Base-by-base conservation (phyloP, 2,113 vertebrate genomes). In the Psilopogon haemacephalus region DNA sequence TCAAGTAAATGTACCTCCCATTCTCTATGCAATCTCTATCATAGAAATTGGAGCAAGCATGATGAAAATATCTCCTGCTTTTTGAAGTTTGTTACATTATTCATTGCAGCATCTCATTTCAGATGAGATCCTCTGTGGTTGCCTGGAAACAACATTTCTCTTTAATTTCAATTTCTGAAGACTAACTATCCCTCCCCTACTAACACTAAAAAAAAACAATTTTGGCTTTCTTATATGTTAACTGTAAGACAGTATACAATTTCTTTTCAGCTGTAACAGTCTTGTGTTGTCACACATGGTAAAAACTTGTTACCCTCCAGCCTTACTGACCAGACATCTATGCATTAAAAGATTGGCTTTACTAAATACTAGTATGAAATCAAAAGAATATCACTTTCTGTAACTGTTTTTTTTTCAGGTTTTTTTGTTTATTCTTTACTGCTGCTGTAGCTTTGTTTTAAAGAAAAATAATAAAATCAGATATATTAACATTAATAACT, bases 241-340 rank as follows among this genome's bases (percentile, higher is more conserved):
- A 35, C 48, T 37, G 20, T 38, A 24, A 71, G 40, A 33, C 8
- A 84, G n/a, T 14, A 85, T 69, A 28, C 38, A 21, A 16, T 16
- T 87, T 48, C 8, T 80, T 84, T 71, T 56, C 33, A 42, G 48
- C n/a, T 87, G 3, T 46, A 75, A 69, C 33, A 77, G 87, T 52
- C 35, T 9, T 13, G 23, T 2, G 6, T 18, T 56, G 55, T 42
- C 55, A 83, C n/a, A 82, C 26, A 13, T 0, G 0, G 12, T 16
- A 30, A 42, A 58, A 86, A 54, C n/a, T 4, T 4, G 38, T 21
- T 16, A 73, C 30, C 32, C 82, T 83, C 20, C 27, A 69, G 30
- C 5, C 20, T 52, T 55, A 30, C 17, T 32, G 62, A 79, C 33
- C 21, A 83, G 14, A 82, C n/a, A 17, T 26, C 59, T 69, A 30